These are phyloP conservation scores for Sceloporus tristichus DNA, from an alignment of 2,113 vertebrate species.

Conservation along the genomic window DNA sequence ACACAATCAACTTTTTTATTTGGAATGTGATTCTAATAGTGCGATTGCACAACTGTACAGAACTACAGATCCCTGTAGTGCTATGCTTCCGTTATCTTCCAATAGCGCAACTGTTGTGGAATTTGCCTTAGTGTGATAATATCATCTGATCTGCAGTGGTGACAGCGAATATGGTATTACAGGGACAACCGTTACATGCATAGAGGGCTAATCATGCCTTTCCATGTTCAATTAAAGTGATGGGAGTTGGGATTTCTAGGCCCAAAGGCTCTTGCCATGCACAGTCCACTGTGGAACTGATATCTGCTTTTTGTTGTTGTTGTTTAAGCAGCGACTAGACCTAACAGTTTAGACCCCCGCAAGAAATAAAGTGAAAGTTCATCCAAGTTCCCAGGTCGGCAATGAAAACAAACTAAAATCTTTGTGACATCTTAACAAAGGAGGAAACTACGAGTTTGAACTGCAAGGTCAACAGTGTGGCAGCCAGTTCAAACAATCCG, in stretches of 20 bases:
- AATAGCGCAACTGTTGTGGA: too few relatives aligned
- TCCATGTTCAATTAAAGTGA: neutral
- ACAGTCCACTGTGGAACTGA: constrained; percentile 31
- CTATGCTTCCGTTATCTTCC: too few relatives aligned
- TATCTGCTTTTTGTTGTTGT: accelerated
- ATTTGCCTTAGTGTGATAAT: too few relatives aligned
- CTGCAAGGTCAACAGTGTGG: constrained; percentile 72
- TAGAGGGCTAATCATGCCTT: neutral
- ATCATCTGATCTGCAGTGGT: neutral
- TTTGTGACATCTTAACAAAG: constrained; percentile 81
- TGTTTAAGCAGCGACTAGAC: constrained; percentile 39
- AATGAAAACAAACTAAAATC: constrained; percentile 78
- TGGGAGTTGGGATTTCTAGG: neutral
- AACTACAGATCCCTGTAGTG: too few relatives aligned
- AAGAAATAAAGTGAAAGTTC: constrained; percentile 70
- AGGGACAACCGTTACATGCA: neutral
- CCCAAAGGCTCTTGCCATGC: neutral
- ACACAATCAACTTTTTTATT: too few relatives aligned
- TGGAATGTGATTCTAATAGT: too few relatives aligned
- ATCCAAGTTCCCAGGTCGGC: constrained; percentile 71
- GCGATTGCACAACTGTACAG: too few relatives aligned
- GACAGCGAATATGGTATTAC: neutral
- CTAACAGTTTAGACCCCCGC: constrained; percentile 20
- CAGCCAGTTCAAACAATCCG: constrained; percentile 77
- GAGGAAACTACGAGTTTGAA: constrained; percentile 69